Conservation (phyloP, 2,797 vertebrate genomes). For the Sebastiscus tertius region DNA sequence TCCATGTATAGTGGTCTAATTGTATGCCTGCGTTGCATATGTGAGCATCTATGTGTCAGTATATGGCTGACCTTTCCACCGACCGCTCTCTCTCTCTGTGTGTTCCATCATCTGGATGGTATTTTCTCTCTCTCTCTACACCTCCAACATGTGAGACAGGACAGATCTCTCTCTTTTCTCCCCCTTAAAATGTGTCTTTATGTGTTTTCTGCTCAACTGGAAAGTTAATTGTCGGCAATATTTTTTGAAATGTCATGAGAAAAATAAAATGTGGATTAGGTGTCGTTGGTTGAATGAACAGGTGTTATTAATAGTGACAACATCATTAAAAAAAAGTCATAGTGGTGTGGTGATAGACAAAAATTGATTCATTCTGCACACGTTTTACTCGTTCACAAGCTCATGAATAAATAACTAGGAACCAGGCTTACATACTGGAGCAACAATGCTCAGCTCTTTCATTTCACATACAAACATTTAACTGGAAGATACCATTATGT, state of each 20-base stretch:
- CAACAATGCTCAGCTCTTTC: background rate
- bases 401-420: background rate
- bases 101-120: slow-evolving; percentile 20
- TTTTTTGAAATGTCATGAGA: background rate
- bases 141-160: background rate
- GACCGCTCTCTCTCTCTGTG: slow-evolving; percentile 20
- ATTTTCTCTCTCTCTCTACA: background rate
- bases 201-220: background rate
- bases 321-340: background rate
- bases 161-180: background rate
- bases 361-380: background rate
- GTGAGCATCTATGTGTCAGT: background rate
- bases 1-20: background rate
- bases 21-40: background rate
- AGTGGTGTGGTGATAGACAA: background rate
- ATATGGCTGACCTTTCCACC: slow-evolving; percentile 48
- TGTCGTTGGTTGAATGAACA: background rate
- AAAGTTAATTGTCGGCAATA: background rate
- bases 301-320: background rate
- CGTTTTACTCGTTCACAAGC: background rate
- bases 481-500: background rate
- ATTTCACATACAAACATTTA: background rate
- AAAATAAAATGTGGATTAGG: background rate
- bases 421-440: background rate
- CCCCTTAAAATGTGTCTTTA: background rate